These are phyloP conservation scores for Thaumetopoea pityocampa DNA, from an alignment of 1,140 invertebrate genomes.

Conservation along the genomic window DNA sequence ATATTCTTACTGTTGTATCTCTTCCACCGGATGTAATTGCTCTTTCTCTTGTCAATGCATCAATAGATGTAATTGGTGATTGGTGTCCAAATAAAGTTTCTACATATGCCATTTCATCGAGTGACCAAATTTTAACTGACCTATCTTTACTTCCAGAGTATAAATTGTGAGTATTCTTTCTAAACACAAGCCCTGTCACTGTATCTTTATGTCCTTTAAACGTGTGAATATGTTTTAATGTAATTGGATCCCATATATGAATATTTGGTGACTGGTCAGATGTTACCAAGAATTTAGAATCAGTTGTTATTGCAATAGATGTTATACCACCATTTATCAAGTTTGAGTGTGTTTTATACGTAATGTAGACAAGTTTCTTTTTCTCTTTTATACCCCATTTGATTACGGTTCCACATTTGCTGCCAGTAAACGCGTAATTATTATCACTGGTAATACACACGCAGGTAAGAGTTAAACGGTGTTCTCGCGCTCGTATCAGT, in stretches of 20 bases:
- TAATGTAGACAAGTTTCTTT: conserved; percentile 76
- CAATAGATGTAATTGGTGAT: conserved; percentile 90
- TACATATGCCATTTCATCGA: conserved; percentile 96
- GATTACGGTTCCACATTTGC: conserved; percentile 91
- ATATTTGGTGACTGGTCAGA: conserved; percentile 88
- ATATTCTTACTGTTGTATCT: conserved; percentile 91
- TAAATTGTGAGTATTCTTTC: conserved; percentile 90
- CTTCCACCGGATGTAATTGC: conserved; percentile 92
- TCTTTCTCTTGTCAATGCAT: conserved; percentile 88
- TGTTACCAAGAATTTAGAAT: conserved; percentile 89
- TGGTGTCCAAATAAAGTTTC: conserved; percentile 98
- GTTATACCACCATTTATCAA: conserved; percentile 78
- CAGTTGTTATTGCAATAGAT: conserved; percentile 87
- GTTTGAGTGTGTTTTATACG: conserved; percentile 75
- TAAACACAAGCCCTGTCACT: conserved; percentile 90
- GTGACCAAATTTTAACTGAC: conserved; percentile 94
- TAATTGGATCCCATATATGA: conserved; percentile 89
- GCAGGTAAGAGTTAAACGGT: conserved; percentile 88
- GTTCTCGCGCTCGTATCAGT: conserved; percentile 82
- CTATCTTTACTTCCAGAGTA: conserved; percentile 91
- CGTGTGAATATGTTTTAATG: conserved; percentile 86
- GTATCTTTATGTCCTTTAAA: conserved; percentile 87
- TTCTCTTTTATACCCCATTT: conserved; percentile 84
- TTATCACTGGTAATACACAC: conserved; percentile 86
- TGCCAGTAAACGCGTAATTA: conserved; percentile 86